Conservation (phyloP, 1,140 invertebrate genomes). For the Macrobrachium nipponense region DNA sequence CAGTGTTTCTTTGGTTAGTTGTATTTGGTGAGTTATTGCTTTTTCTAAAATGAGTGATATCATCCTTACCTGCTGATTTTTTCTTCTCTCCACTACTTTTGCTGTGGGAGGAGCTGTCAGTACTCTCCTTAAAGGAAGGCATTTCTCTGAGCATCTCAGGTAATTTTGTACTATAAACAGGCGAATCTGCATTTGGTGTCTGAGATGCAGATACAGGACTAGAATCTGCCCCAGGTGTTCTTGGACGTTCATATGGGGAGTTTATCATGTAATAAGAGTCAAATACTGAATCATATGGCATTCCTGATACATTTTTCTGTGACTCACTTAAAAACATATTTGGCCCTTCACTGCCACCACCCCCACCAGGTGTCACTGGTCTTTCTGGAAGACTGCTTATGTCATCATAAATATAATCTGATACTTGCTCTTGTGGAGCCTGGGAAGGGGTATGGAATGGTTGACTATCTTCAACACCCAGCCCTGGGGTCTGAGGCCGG, state of each 20-base stretch:
- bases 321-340: slow-evolving; percentile 31
- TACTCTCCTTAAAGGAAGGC: too few relatives aligned
- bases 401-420: slow-evolving; percentile 30
- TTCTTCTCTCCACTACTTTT: neutral
- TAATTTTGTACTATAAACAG: neutral
- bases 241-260: slow-evolving; percentile 32
- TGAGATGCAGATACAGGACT: slow-evolving; percentile 16
- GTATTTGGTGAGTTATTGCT: neutral
- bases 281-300: slow-evolving; percentile 51
- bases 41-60: neutral
- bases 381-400: slow-evolving; percentile 34
- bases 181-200: slow-evolving; percentile 22
- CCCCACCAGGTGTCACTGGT: slow-evolving; percentile 41
- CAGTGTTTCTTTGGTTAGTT: slow-evolving; percentile 26
- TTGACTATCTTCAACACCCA: slow-evolving; percentile 35
- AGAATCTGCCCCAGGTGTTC: slow-evolving; percentile 40
- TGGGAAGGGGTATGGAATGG: slow-evolving; percentile 22
- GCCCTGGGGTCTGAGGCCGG: slow-evolving; percentile 50
- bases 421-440: neutral
- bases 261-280: slow-evolving; percentile 34
- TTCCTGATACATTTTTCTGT: neutral
- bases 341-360: slow-evolving; percentile 35
- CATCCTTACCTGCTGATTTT: neutral
- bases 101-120: neutral
- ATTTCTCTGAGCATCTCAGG: too few relatives aligned